Conservation (phyloP, 2,113 vertebrate genomes). For the Aythya baeri region DNA sequence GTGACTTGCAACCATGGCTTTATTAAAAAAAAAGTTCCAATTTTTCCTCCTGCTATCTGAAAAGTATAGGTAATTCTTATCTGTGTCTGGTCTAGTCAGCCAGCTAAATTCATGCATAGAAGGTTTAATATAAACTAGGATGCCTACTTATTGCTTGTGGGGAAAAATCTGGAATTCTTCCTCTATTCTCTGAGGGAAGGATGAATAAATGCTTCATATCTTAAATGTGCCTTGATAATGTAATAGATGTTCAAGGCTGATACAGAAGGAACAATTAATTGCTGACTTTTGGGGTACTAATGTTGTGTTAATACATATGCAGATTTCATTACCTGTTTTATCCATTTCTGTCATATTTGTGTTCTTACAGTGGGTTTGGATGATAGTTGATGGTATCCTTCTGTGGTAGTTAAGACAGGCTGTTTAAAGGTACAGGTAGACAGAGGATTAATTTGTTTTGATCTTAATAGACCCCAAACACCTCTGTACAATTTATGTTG, state of each 20-base stretch:
- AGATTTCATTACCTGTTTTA: background rate
- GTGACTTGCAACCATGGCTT: background rate
- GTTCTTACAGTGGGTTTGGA: background rate
- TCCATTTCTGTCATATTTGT: background rate
- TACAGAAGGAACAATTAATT: background rate
- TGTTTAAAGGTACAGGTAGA: background rate
- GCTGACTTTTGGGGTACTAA: rapidly evolving
- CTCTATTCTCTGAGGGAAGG: background rate
- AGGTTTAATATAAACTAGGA: background rate
- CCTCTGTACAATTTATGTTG: background rate
- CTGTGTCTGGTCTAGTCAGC: background rate
- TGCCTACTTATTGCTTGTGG: background rate
- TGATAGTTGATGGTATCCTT: background rate
- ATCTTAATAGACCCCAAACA: background rate
- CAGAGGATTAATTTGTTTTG: background rate
- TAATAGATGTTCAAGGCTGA: background rate
- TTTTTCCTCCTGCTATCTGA: background rate
- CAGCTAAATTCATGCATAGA: background rate
- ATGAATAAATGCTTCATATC: rapidly evolving
- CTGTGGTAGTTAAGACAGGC: background rate
- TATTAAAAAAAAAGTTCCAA: background rate
- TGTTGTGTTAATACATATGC: background rate
- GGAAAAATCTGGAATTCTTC: background rate
- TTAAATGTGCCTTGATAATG: background rate
- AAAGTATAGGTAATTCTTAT: background rate